These are phyloP conservation scores for Sebastes miniatus DNA, from an alignment of 2,797 vertebrate genomes.

Conservation along the genomic window DNA sequence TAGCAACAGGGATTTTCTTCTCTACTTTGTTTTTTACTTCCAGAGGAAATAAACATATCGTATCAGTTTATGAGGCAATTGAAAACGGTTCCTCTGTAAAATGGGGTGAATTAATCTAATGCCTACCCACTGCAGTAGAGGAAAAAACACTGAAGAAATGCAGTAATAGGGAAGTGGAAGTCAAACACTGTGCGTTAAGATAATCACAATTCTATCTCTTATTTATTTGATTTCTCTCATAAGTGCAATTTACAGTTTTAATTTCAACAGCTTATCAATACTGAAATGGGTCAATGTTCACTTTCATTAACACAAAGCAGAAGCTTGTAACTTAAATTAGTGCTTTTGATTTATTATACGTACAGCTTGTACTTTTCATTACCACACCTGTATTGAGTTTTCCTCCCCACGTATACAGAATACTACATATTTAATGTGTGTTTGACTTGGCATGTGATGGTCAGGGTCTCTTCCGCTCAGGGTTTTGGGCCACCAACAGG, in stretches of 20 bases:
- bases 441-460: background rate
- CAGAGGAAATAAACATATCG: background rate
- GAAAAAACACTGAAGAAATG: background rate
- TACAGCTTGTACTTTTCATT: background rate
- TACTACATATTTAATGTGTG: background rate
- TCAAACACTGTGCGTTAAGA: background rate
- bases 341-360: background rate
- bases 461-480: conserved; percentile 84
- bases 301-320: background rate
- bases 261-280: background rate
- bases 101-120: background rate
- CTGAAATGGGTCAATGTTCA: background rate
- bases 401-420: background rate
- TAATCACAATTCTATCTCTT: background rate
- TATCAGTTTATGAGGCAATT: background rate
- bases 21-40: background rate
- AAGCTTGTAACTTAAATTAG: background rate
- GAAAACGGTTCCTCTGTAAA: background rate
- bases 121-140: background rate
- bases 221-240: background rate
- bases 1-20: background rate
- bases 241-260: background rate
- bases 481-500: conserved; percentile 87
- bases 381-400: background rate
- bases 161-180: background rate